Conservation (phyloP, 2,888 invertebrate genomes). For the Electrophaes corylata region DNA sequence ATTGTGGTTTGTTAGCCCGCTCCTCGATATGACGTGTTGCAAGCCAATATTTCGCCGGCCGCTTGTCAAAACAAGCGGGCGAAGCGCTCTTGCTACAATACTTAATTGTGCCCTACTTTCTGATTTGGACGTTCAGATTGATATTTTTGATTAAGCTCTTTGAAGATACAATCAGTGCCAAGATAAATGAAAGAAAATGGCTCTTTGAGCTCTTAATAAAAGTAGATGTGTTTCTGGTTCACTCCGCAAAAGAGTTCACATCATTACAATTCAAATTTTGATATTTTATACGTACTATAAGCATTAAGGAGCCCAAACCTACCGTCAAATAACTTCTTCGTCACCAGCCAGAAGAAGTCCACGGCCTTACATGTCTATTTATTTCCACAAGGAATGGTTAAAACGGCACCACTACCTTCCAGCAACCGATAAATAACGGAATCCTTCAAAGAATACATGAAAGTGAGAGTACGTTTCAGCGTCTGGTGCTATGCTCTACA, state of each 20-base stretch:
- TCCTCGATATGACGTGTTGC: conserved; percentile 32
- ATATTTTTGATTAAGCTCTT: neutral
- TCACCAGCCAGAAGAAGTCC: no score
- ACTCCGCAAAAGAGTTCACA: no score
- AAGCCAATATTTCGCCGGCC: conserved; percentile 25
- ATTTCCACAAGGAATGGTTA: no score
- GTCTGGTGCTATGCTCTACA: neutral
- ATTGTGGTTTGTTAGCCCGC: conserved; percentile 37
- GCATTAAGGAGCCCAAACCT: no score
- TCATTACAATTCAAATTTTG: no score
- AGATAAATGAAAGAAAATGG: neutral
- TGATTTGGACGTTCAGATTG: neutral
- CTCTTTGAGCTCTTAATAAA: neutral
- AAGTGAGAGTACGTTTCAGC: neutral
- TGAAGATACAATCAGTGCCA: neutral
- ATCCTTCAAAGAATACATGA: neutral
- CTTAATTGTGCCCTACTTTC: conserved; percentile 36
- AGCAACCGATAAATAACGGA: no score
- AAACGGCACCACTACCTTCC: no score
- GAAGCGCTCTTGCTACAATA: conserved; percentile 29
- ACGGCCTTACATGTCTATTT: no score
- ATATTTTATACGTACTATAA: no score
- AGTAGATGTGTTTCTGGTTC: no score
- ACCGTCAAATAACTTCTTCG: no score
- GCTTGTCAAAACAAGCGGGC: conserved; percentile 21